Conservation (phyloP, 30 jellyfish, hydroid and myxozoan genomes). For the Sanderia malayensis region DNA sequence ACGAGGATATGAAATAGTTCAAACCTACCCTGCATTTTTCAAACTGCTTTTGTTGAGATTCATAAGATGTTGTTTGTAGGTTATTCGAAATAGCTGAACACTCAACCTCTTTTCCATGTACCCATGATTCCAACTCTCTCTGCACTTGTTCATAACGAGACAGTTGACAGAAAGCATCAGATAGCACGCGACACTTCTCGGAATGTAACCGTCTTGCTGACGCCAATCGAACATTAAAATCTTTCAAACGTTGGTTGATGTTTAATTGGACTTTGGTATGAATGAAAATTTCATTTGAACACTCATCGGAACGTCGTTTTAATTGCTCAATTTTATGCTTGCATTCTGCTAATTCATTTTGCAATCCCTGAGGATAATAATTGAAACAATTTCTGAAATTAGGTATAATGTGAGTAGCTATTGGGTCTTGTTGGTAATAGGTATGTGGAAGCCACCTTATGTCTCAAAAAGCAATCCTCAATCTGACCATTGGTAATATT, state of each 20-base stretch:
- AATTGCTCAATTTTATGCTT: constrained; percentile 45
- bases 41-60: constrained; percentile 29
- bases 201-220: constrained; percentile 17
- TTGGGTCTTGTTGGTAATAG: too few species aligned
- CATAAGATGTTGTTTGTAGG: constrained; percentile 1
- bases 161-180: constrained; percentile 53
- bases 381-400: too few species aligned
- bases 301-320: constrained; percentile 14
- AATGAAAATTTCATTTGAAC: constrained; percentile 6
- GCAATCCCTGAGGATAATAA: constrained; percentile 65
- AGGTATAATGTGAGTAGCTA: too few species aligned
- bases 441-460: too few species aligned
- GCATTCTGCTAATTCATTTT: constrained; percentile 29
- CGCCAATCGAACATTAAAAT: constrained; percentile 22
- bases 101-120: constrained; percentile 69
- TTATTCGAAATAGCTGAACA: constrained; percentile 32
- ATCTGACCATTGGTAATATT: too few species aligned
- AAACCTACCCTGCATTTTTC: constrained; percentile 51
- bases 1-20: too few species aligned
- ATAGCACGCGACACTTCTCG: constrained; percentile 28
- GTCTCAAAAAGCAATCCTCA: too few species aligned
- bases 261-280: constrained; percentile 7
- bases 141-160: constrained; percentile 68
- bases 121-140: constrained; percentile 71
- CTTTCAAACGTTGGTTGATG: constrained; percentile 3